Evolutionary conservation across 2,888 invertebrate genomes (phyloP).

Genomic region (Thereva unica): DNA sequence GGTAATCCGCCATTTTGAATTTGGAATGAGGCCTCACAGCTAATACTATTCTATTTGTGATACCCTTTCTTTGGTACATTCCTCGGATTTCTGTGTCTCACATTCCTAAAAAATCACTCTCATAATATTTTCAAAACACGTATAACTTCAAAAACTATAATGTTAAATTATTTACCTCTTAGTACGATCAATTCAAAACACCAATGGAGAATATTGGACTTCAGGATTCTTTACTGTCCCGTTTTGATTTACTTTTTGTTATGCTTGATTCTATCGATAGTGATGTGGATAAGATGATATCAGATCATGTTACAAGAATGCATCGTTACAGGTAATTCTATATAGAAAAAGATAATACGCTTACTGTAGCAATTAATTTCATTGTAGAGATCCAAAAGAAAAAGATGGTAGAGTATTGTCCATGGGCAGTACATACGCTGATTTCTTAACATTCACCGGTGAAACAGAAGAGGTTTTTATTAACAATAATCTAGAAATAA

Average conservation of each 20-base stretch:
- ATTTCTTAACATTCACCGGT: conserved; percentile 81
- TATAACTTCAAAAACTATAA: no score
- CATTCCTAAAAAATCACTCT: no score
- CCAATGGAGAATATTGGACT: conserved; percentile 99
- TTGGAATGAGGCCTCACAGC: no score
- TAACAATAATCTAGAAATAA: neutral
- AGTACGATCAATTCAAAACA: conserved; percentile 98
- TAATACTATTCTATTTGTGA: no score
- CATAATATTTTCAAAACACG: no score
- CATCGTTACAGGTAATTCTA: conserved; percentile 79
- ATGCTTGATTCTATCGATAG: conserved; percentile 92
- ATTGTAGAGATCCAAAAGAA: conserved; percentile 78
- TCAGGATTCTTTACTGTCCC: conserved; percentile 94
- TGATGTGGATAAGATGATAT: conserved; percentile 87
- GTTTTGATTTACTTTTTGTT: conserved; percentile 98
- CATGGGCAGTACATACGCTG: conserved; percentile 76
- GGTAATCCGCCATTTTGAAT: no score
- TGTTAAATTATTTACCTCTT: conserved; percentile 46
- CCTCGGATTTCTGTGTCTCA: no score
- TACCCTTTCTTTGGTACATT: no score
- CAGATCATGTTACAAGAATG: conserved; percentile 97
- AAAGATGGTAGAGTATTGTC: conserved; percentile 92
- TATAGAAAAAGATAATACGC: neutral
- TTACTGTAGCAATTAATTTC: conserved; percentile 6
- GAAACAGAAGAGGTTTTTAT: conserved; percentile 72